These are phyloP conservation scores for Melanostoma mellinum DNA, from an alignment of 2,888 invertebrate species.

Conservation along the genomic window DNA sequence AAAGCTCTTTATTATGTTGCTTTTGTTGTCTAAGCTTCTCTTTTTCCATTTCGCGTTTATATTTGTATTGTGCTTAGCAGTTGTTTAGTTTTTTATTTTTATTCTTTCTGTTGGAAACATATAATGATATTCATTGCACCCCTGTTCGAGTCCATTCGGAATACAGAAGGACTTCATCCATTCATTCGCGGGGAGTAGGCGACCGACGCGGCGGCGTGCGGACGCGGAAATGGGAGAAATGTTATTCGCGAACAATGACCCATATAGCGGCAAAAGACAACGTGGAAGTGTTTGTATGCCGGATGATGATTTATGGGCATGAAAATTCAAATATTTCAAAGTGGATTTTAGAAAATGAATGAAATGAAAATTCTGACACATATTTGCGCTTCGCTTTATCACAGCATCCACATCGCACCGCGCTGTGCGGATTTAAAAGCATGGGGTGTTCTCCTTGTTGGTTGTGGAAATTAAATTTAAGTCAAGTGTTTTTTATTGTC, in stretches of 20 bases:
- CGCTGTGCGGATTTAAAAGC: background rate
- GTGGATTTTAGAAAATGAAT: constrained; percentile 68
- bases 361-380: constrained; percentile 62
- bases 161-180: constrained; percentile 36
- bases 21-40: constrained; percentile 54
- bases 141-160: background rate
- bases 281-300: constrained; percentile 6
- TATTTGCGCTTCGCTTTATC: constrained; percentile 56
- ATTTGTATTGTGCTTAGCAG: constrained; percentile 47
- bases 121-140: constrained; percentile 65
- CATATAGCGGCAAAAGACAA: constrained; percentile 34
- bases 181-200: background rate
- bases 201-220: constrained; percentile 3
- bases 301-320: constrained; percentile 60
- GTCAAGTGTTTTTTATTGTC: constrained; percentile 41
- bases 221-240: constrained; percentile 53
- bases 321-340: constrained; percentile 68
- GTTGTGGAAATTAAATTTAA: constrained; percentile 44
- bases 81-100: constrained; percentile 30
- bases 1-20: constrained; percentile 64
- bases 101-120: constrained; percentile 31
- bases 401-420: constrained; percentile 11
- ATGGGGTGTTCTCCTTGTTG: background rate
- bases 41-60: constrained; percentile 24
- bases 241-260: constrained; percentile 69